These are phyloP conservation scores for Ammodramus savannarum DNA, from an alignment of 2,113 vertebrate species.

Conservation along the genomic window DNA sequence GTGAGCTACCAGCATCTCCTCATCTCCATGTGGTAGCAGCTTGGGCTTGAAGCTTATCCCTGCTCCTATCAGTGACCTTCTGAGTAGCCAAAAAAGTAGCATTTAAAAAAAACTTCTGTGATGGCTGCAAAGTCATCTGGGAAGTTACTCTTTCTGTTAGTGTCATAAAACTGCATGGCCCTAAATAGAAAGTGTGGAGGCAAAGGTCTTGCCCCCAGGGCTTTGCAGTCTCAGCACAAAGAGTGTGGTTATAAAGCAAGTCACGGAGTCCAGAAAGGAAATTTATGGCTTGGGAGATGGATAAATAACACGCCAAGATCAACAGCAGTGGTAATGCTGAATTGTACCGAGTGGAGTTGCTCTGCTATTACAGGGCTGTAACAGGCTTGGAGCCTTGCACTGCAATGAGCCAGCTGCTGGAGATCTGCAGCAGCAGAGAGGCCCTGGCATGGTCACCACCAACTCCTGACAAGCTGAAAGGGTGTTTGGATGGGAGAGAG, in stretches of 20 bases:
- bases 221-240: conserved; percentile 6
- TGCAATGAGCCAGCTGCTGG: background rate
- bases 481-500: background rate
- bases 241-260: background rate
- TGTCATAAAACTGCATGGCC: background rate
- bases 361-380: background rate
- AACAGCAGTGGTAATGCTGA: background rate
- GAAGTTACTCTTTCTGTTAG: conserved; percentile 26
- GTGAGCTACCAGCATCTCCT: background rate
- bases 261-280: background rate
- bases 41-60: background rate
- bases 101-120: background rate
- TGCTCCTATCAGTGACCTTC: background rate
- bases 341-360: background rate
- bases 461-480: background rate
- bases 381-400: background rate
- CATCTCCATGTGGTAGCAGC: background rate
- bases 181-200: conserved; percentile 28
- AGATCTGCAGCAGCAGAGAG: background rate
- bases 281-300: conserved; percentile 27
- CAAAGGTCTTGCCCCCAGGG: conserved; percentile 11
- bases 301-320: conserved; percentile 30
- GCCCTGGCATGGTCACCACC: background rate
- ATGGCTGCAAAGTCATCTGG: conserved; percentile 1
- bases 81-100: background rate